Conservation (phyloP, 2,113 vertebrate genomes). For the Galemys pyrenaicus region DNA sequence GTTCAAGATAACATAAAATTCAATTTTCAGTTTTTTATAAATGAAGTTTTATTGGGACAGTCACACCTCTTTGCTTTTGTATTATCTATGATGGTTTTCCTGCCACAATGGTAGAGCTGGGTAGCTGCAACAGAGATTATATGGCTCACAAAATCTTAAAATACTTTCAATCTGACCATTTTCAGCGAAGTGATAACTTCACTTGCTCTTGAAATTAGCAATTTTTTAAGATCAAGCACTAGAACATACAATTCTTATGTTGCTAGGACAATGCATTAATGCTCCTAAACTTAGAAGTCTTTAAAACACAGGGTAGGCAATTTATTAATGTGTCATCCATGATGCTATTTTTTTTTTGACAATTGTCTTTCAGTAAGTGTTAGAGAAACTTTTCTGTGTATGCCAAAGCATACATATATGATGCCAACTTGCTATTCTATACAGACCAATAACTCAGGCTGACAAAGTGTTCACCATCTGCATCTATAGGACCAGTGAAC, state of each 20-base stretch:
- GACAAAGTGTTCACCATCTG: fast-evolving
- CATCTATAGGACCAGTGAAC: too few relatives aligned
- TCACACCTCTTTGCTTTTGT: fast-evolving
- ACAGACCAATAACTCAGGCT: neutral
- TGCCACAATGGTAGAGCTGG: neutral
- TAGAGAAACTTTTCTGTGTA: neutral
- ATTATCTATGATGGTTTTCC: fast-evolving
- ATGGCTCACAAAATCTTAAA: neutral
- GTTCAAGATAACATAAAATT: neutral
- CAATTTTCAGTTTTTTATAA: neutral
- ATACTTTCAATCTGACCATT: neutral
- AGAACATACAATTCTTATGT: neutral
- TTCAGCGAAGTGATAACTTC: neutral
- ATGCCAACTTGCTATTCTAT: neutral
- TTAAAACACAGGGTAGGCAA: neutral
- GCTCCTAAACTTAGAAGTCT: neutral
- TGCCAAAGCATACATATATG: neutral
- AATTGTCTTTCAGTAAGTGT: neutral
- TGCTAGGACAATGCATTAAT: neutral
- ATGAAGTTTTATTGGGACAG: neutral
- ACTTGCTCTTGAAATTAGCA: neutral
- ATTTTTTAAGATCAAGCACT: neutral
- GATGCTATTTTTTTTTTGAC: neutral
- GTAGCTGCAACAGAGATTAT: neutral
- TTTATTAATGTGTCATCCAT: neutral